phyloP scores from a whole-genome alignment of 2,888 invertebrate genomes.

The Incurvaria masculella region DNA sequence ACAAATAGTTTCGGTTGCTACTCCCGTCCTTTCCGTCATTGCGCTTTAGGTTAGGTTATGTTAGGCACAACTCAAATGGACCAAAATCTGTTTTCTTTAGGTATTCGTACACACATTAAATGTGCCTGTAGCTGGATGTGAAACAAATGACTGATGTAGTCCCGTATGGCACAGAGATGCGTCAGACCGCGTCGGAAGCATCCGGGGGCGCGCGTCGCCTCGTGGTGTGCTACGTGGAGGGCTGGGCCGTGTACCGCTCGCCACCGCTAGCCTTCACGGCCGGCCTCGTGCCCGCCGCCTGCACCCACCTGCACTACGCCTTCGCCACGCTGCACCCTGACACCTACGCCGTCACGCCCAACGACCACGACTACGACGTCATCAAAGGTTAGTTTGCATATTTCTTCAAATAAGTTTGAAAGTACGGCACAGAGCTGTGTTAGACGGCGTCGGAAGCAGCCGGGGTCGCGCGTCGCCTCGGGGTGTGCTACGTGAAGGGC shows the following conservation, averaged over 20 bases:
- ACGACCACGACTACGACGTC: constrained; percentile 68
- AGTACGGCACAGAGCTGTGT: constrained; percentile 43
- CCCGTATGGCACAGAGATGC: constrained; percentile 39
- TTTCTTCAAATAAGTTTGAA: too few species aligned
- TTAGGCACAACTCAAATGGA: not conserved
- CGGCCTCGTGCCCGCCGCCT: constrained; percentile 62
- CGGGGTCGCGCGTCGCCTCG: constrained; percentile 30
- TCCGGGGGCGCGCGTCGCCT: constrained; percentile 28
- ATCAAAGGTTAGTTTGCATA: constrained; percentile 69
- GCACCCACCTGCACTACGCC: constrained; percentile 73
- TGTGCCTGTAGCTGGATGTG: too few species aligned
- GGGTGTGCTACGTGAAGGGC: constrained; percentile 70
- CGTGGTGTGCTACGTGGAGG: constrained; percentile 69
- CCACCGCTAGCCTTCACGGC: constrained; percentile 65
- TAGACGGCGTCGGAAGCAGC: constrained; percentile 29
- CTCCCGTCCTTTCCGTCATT: not conserved
- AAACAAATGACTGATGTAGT: too few species aligned
- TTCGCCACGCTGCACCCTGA: constrained; percentile 69
- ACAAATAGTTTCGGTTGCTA: too few species aligned
- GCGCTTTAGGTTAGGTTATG: not conserved
- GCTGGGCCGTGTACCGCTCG: constrained; percentile 63
- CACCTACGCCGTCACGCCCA: constrained; percentile 57
- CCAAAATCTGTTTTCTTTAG: constrained; percentile 3
- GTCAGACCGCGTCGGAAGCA: constrained; percentile 31
- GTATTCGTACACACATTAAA: too few species aligned